A percentile compares a stretch with the other conserved stretches of the same genome.
Conservation (phyloP, 2,113 vertebrate species). For the Upupa epops region DNA sequence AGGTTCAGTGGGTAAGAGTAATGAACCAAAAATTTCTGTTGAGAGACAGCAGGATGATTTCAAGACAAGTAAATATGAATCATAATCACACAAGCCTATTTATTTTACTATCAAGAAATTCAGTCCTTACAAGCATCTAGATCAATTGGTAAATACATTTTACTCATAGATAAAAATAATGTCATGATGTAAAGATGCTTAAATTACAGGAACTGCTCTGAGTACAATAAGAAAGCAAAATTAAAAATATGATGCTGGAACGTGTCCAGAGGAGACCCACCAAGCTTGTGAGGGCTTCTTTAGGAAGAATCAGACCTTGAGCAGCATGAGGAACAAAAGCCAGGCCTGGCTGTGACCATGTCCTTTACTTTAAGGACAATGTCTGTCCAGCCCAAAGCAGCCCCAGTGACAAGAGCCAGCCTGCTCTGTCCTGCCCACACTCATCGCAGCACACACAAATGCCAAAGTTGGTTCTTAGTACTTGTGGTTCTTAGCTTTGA, state of each 20-base stretch:
- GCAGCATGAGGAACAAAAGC: too few relatives aligned
- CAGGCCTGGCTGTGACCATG: too few relatives aligned
- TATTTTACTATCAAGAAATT: neutral
- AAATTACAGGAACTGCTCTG: neutral
- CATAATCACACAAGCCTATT: neutral
- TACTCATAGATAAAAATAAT: neutral
- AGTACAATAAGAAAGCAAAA: neutral
- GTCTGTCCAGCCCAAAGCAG: too few relatives aligned
- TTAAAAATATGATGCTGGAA: neutral
- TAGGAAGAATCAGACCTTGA: too few relatives aligned
- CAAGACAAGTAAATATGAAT: neutral
- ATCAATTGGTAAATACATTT: constrained; percentile 8
- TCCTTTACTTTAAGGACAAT: too few relatives aligned
- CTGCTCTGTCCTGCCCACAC: too few relatives aligned
- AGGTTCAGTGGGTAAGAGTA: neutral
- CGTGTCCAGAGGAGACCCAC: too few relatives aligned
- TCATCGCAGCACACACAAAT: too few relatives aligned
- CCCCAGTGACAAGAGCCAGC: too few relatives aligned
- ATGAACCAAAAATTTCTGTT: neutral
- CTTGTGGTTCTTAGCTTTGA: too few relatives aligned
- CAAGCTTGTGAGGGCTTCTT: too few relatives aligned
- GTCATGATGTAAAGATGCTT: neutral
- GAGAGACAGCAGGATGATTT: neutral
- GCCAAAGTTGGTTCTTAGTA: too few relatives aligned
- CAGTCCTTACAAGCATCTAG: neutral